Evolutionary conservation across 2,888 invertebrate genomes (phyloP).

Genomic region (Mechanitis messenoides): DNA sequence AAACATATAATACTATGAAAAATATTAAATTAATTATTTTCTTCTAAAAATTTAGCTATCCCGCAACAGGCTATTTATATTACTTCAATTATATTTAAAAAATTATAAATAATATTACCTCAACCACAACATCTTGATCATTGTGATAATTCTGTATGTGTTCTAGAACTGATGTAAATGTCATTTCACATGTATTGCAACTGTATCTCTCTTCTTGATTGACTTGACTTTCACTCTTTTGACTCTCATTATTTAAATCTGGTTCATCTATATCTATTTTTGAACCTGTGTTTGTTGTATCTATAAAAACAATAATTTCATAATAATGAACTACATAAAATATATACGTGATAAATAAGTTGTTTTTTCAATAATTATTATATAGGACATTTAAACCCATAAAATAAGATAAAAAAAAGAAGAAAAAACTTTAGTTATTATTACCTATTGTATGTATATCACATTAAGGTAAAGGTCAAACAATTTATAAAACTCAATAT

Average conservation of each 20-base stretch:
- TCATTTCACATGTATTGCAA: constrained; percentile 80
- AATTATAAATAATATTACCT: constrained; percentile 51
- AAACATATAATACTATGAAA: neutral
- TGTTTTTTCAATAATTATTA: too few relatives aligned
- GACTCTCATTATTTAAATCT: constrained; percentile 30
- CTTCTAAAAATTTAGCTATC: too few relatives aligned
- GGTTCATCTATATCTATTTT: constrained; percentile 35
- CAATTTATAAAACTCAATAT: too few relatives aligned
- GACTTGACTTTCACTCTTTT: constrained; percentile 39
- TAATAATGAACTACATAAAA: too few relatives aligned
- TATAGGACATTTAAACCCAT: too few relatives aligned
- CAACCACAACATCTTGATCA: constrained; percentile 81
- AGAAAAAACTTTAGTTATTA: too few relatives aligned
- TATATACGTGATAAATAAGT: too few relatives aligned
- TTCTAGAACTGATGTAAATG: constrained; percentile 79
- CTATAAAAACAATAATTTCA: neutral
- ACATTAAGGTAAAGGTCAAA: too few relatives aligned
- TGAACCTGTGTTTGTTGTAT: constrained; percentile 37
- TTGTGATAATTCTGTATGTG: constrained; percentile 81
- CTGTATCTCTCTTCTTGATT: constrained; percentile 70
- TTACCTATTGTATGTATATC: too few relatives aligned
- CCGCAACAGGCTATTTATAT: too few relatives aligned
- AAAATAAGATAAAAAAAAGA: too few relatives aligned
- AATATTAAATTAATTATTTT: too few relatives aligned
- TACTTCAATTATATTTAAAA: neutral